Base-by-base conservation (phyloP, 2,797 vertebrate genomes). In the Halcyon chelicuti region DNA sequence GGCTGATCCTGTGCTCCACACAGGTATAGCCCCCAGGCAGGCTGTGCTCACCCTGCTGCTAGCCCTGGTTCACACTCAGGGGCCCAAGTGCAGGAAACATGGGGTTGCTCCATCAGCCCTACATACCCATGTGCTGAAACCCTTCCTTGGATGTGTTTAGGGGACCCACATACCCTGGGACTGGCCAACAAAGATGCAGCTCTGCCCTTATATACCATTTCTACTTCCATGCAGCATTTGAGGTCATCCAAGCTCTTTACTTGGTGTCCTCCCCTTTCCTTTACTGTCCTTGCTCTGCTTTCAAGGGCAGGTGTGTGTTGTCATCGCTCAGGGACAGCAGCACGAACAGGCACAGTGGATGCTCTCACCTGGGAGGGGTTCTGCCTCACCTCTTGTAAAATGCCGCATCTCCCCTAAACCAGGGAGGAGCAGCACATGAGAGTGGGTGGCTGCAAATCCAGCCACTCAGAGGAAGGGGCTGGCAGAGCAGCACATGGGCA, bases 1-100 rank as follows among this genome's bases (percentile, higher is more conserved):
- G 98, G 98, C 84, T 98, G 88, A 98, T 97, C 51, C 79, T 98
- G 77, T 98, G 97, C 86, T 72, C 97, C 58, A 93, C 96, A 1
- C 96, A 98, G 97, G 98, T 98, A 88, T 7, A 42, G 78, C 4
- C 74, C 28, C 7, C 3, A 9, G 63, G 12, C 71, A 62, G 86
- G 68, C 79, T 60, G 63, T 33, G 55, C 52, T 76, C 3, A 29
- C 52, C 23, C 42, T 60, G 79, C 85, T 73, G 66, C 67, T 35
- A 11, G 60, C 63, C 29, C 63, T 42, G 35, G 22, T 46, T 55
- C 2, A 8, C 12, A 22, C 29, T 14, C n/a, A 35, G 8, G 31
- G 77, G 67, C 2, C 1, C n/a, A 47, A n/a, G 47, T 73, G 44
- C 18, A 52, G 62, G 61, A 80, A 77, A 54, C 19, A 25, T 0